These are phyloP conservation scores for Nymphalis urticae DNA, from an alignment of 2,888 invertebrate genomes.

Conservation along the genomic window DNA sequence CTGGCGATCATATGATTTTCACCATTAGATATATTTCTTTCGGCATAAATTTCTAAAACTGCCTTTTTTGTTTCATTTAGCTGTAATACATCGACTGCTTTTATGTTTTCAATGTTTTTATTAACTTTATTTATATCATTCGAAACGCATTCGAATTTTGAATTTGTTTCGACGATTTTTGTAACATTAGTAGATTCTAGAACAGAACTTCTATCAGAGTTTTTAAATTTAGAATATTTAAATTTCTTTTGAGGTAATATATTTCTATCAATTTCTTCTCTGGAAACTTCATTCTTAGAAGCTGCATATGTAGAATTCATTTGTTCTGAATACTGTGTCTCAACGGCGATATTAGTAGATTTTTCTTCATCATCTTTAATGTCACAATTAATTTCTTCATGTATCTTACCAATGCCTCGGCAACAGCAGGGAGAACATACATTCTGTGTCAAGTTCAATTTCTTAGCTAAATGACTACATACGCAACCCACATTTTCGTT, in stretches of 20 bases:
- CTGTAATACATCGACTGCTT: conserved; percentile 57
- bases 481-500: conserved; percentile 45
- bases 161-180: conserved; percentile 41
- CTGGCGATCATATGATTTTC: conserved; percentile 58
- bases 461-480: conserved; percentile 55
- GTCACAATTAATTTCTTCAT: conserved; percentile 54
- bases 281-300: neutral
- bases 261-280: neutral
- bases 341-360: conserved; percentile 48
- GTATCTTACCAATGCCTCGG: conserved; percentile 39
- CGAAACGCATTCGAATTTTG: conserved; percentile 32
- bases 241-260: neutral
- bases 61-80: conserved; percentile 68
- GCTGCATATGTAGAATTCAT: conserved; percentile 41
- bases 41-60: conserved; percentile 67
- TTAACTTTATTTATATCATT: conserved; percentile 9
- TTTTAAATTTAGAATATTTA: conserved; percentile 41
- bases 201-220: conserved; percentile 43
- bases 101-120: conserved; percentile 24
- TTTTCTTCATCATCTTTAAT: conserved; percentile 48
- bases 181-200: conserved; percentile 49
- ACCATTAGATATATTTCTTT: conserved; percentile 48
- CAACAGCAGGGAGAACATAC: conserved; percentile 50
- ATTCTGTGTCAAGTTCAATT: conserved; percentile 47
- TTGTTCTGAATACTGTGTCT: conserved; percentile 53